phyloP scores from a whole-genome alignment of 37 sponge, comb jelly and placozoan genomes.

The Theonella swinhoei region DNA sequence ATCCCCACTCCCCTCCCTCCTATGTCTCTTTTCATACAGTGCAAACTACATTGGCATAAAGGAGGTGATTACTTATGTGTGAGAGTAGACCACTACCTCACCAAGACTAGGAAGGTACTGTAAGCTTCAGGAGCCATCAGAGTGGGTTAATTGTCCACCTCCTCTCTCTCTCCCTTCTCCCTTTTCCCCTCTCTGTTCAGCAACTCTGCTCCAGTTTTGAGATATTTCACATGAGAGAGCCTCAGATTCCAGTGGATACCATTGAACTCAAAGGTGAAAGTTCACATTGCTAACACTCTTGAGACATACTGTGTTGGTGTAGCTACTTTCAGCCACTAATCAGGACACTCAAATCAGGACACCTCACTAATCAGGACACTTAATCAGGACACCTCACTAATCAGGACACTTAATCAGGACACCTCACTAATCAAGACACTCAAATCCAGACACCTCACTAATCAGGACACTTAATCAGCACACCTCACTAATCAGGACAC shows the following conservation, averaged over 20 bases:
- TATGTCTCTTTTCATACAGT: conserved; percentile 42
- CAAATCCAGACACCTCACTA: too few relatives aligned
- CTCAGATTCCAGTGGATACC: conserved; percentile 94
- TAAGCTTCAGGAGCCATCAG: neutral
- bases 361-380: too few relatives aligned
- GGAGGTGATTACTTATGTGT: conserved; percentile 90
- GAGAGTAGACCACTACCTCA: conserved; percentile 79
- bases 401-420: too few relatives aligned
- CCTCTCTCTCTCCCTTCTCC: neutral
- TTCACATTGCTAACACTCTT: too few relatives aligned
- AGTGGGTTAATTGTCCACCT: neutral
- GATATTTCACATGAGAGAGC: conserved; percentile 88
- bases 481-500: too few relatives aligned
- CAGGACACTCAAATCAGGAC: too few relatives aligned
- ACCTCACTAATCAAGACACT: too few relatives aligned
- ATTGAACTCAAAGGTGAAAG: conserved; percentile 96
- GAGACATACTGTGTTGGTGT: too few relatives aligned
- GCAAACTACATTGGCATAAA: conserved; percentile 93
- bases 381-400: too few relatives aligned
- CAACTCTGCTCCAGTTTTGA: conserved; percentile 83
- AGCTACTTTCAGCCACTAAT: too few relatives aligned
- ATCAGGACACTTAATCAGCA: too few relatives aligned
- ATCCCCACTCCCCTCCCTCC: neutral
- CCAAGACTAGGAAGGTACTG: conserved; percentile 90
- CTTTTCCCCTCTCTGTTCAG: conserved; percentile 26